Conservation (phyloP, 23 tunicate species). For the Clavelina lepadiformis region DNA sequence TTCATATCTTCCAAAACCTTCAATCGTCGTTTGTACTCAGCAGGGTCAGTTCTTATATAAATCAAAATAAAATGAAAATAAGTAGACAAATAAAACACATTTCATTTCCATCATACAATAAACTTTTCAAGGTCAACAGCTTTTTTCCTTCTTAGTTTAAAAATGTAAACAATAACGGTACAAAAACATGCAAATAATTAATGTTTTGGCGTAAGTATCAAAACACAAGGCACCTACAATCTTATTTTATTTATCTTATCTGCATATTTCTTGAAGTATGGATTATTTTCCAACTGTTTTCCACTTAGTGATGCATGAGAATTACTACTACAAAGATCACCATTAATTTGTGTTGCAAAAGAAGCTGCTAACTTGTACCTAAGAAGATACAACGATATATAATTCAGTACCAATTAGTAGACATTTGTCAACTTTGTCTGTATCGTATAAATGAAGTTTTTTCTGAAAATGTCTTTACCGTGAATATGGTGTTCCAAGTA, state of each 20-base stretch:
- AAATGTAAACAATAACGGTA: not conserved
- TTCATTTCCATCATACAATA: no score
- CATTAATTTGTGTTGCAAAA: not conserved
- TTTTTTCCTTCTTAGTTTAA: no score
- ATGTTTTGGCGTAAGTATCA: not conserved
- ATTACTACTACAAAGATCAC: not conserved
- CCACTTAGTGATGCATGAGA: not conserved
- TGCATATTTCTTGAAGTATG: slow-evolving; percentile 74
- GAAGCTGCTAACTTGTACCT: not conserved
- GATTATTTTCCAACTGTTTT: slow-evolving; percentile 43
- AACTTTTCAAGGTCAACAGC: no score
- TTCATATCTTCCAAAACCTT: slow-evolving; percentile 9
- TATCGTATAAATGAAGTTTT: no score
- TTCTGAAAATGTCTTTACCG: slow-evolving; percentile 13
- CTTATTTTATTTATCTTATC: slow-evolving; percentile 58
- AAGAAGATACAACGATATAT: not conserved
- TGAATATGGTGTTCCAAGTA: slow-evolving; percentile 18
- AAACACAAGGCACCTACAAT: slow-evolving; percentile 20
- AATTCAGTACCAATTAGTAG: not conserved
- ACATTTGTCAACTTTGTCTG: no score
- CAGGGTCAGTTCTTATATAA: slow-evolving; percentile 40
- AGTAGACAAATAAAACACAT: no score
- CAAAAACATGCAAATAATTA: not conserved
- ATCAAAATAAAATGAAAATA: not conserved
- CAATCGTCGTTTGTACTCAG: slow-evolving; percentile 46